Base-by-base conservation (phyloP, 2,797 vertebrate genomes). In the Gymnodraco acuticeps region DNA sequence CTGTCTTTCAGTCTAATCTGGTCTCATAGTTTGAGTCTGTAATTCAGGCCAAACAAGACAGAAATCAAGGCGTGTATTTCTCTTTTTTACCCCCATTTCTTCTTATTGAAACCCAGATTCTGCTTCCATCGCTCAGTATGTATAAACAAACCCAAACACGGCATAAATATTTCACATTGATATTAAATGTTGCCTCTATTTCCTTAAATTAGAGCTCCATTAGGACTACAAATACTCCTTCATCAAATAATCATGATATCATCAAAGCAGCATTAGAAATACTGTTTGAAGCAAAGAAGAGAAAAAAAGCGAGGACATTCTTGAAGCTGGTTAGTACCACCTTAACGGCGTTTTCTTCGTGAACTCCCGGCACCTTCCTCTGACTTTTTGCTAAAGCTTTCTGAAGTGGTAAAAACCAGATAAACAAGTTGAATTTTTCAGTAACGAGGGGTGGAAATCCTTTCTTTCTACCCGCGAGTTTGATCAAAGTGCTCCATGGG, bases 101-200 rank as follows among this genome's bases (percentile, higher is more conserved):
- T 20, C 58, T 16, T 46, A 51, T 77, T 16, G 52, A 84, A 88
- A 85, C 84, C 80, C 67, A 89, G 56, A 86, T 89, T 82, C 83
- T 67, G 70, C 62, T 82, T 87, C 82, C 73, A 77, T 85, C 52
- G 53, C 60, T 79, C 73, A 55, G 72, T 59, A 85, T 86, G 72
- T 59, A 85, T 87, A 90, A 93, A 93, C 85, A 90, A 87, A 70
- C 83, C 84, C 70, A 86, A 88, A 89, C 14, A 4, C 41, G 10
- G 69, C 41, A 90, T 92, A 81, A 89, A 93, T 94, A 83, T 90
- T 94, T 93, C 72, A 92, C 87, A 81, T 64, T 85, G 82, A 91
- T 91, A 85, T 90, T 88, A 92, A 92, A 92, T 81, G 82, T 73
- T 70, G 83, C 89, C 82, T 90, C 86, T 47, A 55, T 86, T 88